Conservation (phyloP, 2,888 invertebrate genomes). For the Enchytraeus crypticus region DNA sequence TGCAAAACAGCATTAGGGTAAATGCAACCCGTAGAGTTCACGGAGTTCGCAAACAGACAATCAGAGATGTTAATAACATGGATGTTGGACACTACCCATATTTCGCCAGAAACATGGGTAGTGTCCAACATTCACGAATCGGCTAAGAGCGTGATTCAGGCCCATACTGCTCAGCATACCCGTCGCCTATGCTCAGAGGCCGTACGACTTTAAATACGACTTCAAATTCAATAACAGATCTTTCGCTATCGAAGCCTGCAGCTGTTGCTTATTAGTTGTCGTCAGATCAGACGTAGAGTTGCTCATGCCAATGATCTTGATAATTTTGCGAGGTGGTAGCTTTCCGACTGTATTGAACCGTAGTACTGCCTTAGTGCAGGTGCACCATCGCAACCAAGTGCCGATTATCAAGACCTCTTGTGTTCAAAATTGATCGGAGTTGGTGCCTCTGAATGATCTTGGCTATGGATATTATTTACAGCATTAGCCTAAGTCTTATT, state of each 20-base stretch:
- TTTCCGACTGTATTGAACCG: background rate
- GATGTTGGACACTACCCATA: too few relatives aligned
- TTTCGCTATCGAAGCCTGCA: too few relatives aligned
- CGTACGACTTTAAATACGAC: background rate
- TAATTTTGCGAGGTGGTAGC: background rate
- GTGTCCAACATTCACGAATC: too few relatives aligned
- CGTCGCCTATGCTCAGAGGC: background rate
- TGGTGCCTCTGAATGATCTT: background rate
- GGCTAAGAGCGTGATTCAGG: too few relatives aligned
- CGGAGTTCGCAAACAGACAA: too few relatives aligned
- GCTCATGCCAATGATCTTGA: background rate
- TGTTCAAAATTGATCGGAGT: background rate
- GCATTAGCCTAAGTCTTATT: too few relatives aligned
- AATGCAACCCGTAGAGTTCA: too few relatives aligned
- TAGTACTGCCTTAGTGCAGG: background rate
- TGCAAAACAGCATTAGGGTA: too few relatives aligned
- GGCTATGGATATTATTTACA: too few relatives aligned
- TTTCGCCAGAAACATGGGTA: too few relatives aligned
- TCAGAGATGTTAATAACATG: too few relatives aligned
- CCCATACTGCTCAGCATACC: background rate
- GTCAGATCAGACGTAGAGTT: conserved; percentile 5
- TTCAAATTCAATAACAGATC: too few relatives aligned
- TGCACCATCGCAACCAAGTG: background rate
- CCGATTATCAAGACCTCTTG: background rate
- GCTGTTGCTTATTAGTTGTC: background rate